Evolutionary conservation across 1,140 invertebrate genomes (phyloP).

Genomic region (Notospermus geniculatus): DNA sequence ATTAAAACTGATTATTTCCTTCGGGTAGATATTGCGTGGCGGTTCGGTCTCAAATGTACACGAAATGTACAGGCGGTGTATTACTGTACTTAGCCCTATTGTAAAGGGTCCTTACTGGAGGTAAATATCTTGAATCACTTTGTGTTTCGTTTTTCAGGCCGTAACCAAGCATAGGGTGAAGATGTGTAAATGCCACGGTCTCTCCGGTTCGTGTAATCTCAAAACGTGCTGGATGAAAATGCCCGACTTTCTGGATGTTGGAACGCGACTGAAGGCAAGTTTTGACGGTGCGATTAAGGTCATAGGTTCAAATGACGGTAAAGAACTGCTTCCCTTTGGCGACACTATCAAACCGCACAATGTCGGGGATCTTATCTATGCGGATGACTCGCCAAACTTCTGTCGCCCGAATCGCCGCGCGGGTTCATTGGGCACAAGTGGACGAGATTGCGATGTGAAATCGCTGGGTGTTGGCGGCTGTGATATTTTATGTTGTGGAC

Average conservation of each 20-base stretch:
- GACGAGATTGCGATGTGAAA: constrained; percentile 52
- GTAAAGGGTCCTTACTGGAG: too few relatives aligned
- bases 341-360: constrained; percentile 68
- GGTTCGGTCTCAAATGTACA: too few relatives aligned
- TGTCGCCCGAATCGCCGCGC: constrained; percentile 62
- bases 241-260: constrained; percentile 78
- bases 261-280: constrained; percentile 74
- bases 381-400: constrained; percentile 87
- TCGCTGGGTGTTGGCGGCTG: constrained; percentile 55
- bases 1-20: too few relatives aligned
- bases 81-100: too few relatives aligned
- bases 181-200: constrained; percentile 90
- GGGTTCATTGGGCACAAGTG: constrained; percentile 41
- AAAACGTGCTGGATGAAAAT: constrained; percentile 92
- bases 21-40: too few relatives aligned
- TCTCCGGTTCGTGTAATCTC: constrained; percentile 91
- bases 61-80: too few relatives aligned
- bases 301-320: constrained; percentile 52
- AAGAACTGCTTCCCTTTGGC: constrained; percentile 35
- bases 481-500: constrained; percentile 57
- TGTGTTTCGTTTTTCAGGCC: constrained; percentile 30
- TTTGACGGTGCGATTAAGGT: constrained; percentile 79
- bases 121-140: too few relatives aligned
- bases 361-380: constrained; percentile 82
- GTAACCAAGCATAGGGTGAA: constrained; percentile 40